Evolutionary conservation across 1,140 invertebrate species (phyloP), one percentile per base, ranked within the genome.

Genomic region (Andricus grossulariae): DNA sequence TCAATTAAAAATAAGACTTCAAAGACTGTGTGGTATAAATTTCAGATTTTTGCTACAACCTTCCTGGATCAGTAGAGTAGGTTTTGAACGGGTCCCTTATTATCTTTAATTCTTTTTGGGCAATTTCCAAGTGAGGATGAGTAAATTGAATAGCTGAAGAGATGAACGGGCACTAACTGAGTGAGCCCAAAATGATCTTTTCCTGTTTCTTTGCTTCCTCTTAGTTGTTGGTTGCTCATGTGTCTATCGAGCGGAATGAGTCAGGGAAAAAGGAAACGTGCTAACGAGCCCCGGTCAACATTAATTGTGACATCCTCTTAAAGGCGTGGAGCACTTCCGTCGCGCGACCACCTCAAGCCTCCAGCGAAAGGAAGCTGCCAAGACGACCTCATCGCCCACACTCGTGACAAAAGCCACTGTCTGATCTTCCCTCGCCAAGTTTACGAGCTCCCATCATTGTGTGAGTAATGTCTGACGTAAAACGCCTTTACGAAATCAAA

Each of bases 241-340:
- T 50, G 74, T 50, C 39, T 16, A 72, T 83, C 71, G 80, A 78
- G 83, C 79, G 81, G 81, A 84, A 88, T 85, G 87, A 89, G 77
- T 85, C 84, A 87, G 86, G 82, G 57, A 87, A 88, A 90, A 87
- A 90, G 88, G 86, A 91, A 91, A 88, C 82, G 87, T 85, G 83
- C 86, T 90, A 90, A 90, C 85, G 86, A 90, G 85, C 78, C 82
- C 82, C 84, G 88, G 88, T 89, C 90, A 88, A 77, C 85, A 87
- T 88, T 90, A 91, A 90, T 91, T 90, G 89, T 88, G 83, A 88
- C 90, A 91, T 91, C 89, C 90, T 90, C 85, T 83, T 83, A 82
- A 84, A 85, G 85, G 83, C 83, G 83, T 81, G 83, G 82, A 80
- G 79, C 77, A 86, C 87, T 91, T 91, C 89, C 89, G 88, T 86